Evolutionary conservation across 2,113 vertebrate species (phyloP).

Genomic region (Psammodynastes pulverulentus): DNA sequence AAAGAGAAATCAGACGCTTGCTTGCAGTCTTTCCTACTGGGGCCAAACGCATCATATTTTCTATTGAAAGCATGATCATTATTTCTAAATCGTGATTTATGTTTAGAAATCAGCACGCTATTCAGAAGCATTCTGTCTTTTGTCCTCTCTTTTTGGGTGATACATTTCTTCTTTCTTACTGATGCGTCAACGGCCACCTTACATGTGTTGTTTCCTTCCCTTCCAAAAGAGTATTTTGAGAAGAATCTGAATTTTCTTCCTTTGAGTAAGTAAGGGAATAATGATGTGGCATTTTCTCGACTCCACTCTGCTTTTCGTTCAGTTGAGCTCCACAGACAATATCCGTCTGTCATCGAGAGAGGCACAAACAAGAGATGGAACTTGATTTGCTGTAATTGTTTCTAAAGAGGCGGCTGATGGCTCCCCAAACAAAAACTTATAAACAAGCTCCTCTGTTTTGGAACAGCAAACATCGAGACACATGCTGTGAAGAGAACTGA

Average conservation of each 20-base stretch:
- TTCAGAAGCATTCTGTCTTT: background rate
- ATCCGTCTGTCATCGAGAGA: constrained; percentile 26
- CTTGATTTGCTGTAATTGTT: background rate
- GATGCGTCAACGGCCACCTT: background rate
- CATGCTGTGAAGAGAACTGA: background rate
- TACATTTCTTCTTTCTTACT: background rate
- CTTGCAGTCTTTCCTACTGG: background rate
- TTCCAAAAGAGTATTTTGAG: constrained; percentile 13
- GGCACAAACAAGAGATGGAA: constrained; percentile 3
- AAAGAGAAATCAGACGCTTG: background rate
- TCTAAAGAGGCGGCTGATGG: constrained; percentile 13
- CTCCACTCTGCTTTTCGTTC: background rate
- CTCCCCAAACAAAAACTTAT: constrained; percentile 10
- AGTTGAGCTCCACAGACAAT: background rate
- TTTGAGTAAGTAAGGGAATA: constrained; percentile 8
- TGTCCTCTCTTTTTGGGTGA: background rate
- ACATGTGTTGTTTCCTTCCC: background rate
- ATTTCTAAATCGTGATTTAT: background rate
- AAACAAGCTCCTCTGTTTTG: background rate
- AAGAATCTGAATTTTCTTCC: constrained; percentile 35
- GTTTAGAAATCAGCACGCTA: background rate
- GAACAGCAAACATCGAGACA: background rate
- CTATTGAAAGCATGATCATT: background rate
- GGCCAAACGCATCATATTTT: background rate
- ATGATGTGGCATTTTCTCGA: background rate